Conservation (phyloP, 2,113 vertebrate genomes). For the Sula dactylatra region DNA sequence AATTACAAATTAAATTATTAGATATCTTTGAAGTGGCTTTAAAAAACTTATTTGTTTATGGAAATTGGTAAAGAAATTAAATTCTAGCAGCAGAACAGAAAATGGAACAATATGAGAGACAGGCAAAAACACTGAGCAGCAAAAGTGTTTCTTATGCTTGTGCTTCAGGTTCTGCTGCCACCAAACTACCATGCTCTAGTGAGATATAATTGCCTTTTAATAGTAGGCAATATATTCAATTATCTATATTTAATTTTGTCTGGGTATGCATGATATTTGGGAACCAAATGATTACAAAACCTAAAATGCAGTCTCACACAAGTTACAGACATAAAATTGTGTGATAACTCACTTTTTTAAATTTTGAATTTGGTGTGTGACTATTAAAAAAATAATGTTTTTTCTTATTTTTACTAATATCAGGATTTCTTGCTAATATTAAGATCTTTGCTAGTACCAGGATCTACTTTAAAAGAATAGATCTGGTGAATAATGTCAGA, state of each 20-base stretch:
- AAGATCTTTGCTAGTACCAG: not conserved
- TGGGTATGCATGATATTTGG: not conserved
- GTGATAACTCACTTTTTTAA: not conserved
- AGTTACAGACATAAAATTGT: not conserved
- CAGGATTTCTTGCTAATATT: not conserved
- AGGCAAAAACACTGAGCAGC: not conserved
- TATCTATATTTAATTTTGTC: not conserved
- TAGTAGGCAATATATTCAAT: not conserved
- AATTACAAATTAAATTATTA: constrained; percentile 16
- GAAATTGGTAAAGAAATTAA: not conserved
- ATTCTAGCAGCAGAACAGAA: not conserved
- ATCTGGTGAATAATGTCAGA: not conserved
- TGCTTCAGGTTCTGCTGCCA: not conserved
- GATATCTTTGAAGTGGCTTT: constrained; percentile 1
- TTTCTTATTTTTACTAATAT: not conserved
- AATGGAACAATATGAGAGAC: not conserved
- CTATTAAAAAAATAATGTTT: not conserved
- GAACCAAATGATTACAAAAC: not conserved
- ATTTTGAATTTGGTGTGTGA: not conserved
- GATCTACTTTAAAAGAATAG: not conserved
- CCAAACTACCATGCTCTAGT: not conserved
- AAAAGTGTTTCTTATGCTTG: not conserved
- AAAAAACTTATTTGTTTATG: not conserved
- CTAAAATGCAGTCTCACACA: not conserved
- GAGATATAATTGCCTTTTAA: not conserved